A percentile compares a stretch with the other conserved stretches of the same genome.
Conservation (phyloP, 2,113 vertebrate genomes). For the Pardalotus punctatus region DNA sequence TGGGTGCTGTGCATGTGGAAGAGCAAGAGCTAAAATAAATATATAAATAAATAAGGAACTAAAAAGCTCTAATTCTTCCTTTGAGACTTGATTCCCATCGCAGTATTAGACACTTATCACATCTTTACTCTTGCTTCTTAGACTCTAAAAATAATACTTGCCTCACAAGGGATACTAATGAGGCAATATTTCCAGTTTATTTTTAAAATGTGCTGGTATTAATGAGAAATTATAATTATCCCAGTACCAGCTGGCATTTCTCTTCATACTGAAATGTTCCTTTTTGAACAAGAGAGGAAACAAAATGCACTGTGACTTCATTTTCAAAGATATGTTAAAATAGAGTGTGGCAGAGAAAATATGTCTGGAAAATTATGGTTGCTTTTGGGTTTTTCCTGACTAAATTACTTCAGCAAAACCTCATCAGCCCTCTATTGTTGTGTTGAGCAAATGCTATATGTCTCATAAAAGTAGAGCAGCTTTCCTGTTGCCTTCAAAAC, state of each 20-base stretch:
- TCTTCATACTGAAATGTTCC: slow-evolving; percentile 1
- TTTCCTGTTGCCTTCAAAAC: slow-evolving; percentile 13
- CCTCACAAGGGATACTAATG: slow-evolving; percentile 45
- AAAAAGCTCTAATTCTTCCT: not conserved
- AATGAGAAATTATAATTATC: slow-evolving; percentile 52
- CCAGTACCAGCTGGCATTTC: slow-evolving; percentile 44
- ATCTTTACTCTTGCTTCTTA: not conserved
- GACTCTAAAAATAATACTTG: slow-evolving; percentile 27
- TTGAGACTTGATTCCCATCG: not conserved
- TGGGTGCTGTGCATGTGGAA: not conserved
- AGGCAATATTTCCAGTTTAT: slow-evolving; percentile 15
- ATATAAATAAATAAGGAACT: not conserved
- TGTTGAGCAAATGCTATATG: not conserved
- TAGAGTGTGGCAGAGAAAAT: not conserved
- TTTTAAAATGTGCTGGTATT: slow-evolving; percentile 32
- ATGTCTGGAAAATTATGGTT: not conserved
- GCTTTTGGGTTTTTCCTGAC: not conserved
- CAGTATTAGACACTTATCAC: not conserved
- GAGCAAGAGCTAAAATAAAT: not conserved
- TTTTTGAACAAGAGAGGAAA: slow-evolving; percentile 38
- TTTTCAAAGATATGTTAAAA: not conserved
- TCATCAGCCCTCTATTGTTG: not conserved
- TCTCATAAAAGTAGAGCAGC: not conserved
- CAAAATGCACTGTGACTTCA: slow-evolving; percentile 6
- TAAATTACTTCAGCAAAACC: not conserved